Evolutionary conservation across 2,797 vertebrate genomes (phyloP), one percentile per base, ranked within the genome.

Genomic region (Sciaenops ocellatus): DNA sequence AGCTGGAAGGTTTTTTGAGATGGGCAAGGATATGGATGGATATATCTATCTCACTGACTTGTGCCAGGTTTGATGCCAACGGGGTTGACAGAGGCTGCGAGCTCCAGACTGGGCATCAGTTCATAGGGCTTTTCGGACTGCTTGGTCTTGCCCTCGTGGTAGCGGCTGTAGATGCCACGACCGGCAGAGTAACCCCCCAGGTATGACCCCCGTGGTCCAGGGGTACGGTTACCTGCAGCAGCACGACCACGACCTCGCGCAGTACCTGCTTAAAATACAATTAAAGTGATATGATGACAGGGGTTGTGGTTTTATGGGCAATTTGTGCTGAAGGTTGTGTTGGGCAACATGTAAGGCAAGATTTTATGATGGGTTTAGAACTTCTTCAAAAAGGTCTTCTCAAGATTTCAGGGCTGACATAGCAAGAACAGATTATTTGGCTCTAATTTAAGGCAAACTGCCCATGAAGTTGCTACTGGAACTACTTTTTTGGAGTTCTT

Each of bases 151-250:
- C 98, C 98, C 95, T 99, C 98, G 1, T 99, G 98, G 94, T 99
- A 99, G 91, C 98, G 97, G 96, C 98, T 99, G 96, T 99, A 99
- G 95, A 99, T 99, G 91, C 98, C 98, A 89, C 98, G 98, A 92
- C 98, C 98, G 0, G 98, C 98, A 46, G 98, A 99, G 92, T 99
- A 99, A 94, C 98, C 98, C 77, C 98, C 98, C 71, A 99, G 97
- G 96, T 99, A 99, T 7, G 98, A 98, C 70, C 98, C 98, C 80
- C 98, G 95, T 79, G 97, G 98, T 64, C 98, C 98, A 0, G 98
- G 97, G 91, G 96, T 96, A 95, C 98, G 97, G 95, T 96, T 99
- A 94, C 97, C 96, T 93, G 97, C 95, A 47, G 96, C 95, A 69
- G 97, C 98, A 93, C 98, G 96, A 89, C 98, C 98, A 94, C 98